Conservation (phyloP, 1,140 invertebrate genomes). For the Cyclargus thomasi region DNA sequence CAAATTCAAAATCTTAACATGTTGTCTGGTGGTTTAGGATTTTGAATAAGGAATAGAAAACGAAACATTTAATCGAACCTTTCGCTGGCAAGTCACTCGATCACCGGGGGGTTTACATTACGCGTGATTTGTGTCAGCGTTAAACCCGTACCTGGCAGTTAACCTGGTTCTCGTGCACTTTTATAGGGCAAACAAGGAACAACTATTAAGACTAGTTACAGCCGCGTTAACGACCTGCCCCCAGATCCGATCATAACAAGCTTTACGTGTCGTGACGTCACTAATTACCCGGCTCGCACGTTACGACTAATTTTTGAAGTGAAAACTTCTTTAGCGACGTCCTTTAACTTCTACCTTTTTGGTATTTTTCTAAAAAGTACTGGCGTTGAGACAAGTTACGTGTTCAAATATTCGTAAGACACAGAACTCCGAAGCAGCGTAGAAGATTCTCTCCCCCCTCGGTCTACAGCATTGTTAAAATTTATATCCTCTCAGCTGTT, state of each 20-base stretch:
- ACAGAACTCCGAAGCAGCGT: too few species aligned
- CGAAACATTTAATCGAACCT: too few species aligned
- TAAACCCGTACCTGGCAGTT: background rate
- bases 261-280: slow-evolving; percentile 6
- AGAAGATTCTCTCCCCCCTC: too few species aligned
- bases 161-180: slow-evolving; percentile 12
- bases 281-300: background rate
- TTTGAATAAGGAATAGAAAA: background rate
- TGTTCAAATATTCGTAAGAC: too few species aligned
- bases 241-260: slow-evolving; percentile 12
- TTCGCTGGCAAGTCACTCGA: background rate
- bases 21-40: background rate
- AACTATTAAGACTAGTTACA: slow-evolving; percentile 9
- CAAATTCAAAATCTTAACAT: background rate
- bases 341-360: too few species aligned
- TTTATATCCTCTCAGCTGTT: too few species aligned
- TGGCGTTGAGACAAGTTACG: too few species aligned
- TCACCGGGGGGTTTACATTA: background rate
- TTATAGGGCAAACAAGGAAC: slow-evolving; percentile 14
- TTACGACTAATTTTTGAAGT: background rate
- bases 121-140: background rate
- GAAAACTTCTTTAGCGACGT: too few species aligned
- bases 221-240: slow-evolving; percentile 1
- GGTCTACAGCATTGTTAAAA: too few species aligned
- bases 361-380: too few species aligned